Base-by-base conservation (phyloP, 2,113 vertebrate genomes). In the Poecile atricapillus region DNA sequence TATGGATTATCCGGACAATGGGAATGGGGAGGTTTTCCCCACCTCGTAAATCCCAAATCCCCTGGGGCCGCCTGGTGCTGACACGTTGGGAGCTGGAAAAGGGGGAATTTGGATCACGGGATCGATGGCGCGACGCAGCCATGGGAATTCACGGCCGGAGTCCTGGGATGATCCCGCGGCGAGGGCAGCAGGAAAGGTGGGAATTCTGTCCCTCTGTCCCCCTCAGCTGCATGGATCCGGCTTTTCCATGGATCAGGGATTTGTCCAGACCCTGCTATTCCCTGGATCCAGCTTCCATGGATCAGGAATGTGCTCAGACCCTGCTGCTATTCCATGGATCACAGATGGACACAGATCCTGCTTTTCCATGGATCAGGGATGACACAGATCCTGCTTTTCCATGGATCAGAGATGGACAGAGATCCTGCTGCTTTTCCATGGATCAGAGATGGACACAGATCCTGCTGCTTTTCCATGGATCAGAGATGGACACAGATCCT, bases 151-250 rank as follows among this genome's bases (percentile, higher is more conserved):
- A 3, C 5, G 0, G 30, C 7, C 7, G 3, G 12, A 75, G 52
- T 20, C 52, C 83, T 5, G 52, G 83, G 71, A 58, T 67, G 83
- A 76, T 76, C 71, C 71, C 4, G 2, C 0, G 1, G 31, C 0
- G 2, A 5, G 50, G 50, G 24, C 30, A 6, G 35, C 7, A 2
- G 30, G 30, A 85, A 67, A 75, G 20, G 43, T 3, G 50, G 52
- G 83, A 67, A 75, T 85, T 58, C 13, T 12, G 31, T 30, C 19
- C 50, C 6, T 20, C 6, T 11, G 35, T 22, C 8, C 8, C 3
- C 0, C 5, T 8, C 9, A 6, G 16, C 21, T 25, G 37, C 15
- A 3, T 1, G 0, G 27, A 53, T 44, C 46, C 13, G 0, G 10
- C 1, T 3, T 43, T 39, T 49, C 44, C 11, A 0, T 49, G 23